phyloP scores from a whole-genome alignment of 2,888 invertebrate genomes.

The Rhamnusium bicolor region DNA sequence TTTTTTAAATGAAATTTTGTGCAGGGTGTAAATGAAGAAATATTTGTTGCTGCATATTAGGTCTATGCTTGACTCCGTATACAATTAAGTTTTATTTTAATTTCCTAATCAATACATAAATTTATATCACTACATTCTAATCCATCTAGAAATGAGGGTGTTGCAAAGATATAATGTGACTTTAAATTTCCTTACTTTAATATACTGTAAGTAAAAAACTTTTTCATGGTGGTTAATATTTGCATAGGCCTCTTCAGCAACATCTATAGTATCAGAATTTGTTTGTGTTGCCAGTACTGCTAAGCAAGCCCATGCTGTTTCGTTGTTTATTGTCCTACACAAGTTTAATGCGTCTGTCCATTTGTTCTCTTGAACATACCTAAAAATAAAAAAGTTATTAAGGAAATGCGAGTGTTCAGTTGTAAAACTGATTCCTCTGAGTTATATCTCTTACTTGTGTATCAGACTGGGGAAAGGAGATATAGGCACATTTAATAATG shows the following conservation, averaged over 20 bases:
- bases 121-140: too few relatives aligned
- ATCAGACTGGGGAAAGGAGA: conserved; percentile 80
- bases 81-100: too few relatives aligned
- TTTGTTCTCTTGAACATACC: conserved; percentile 81
- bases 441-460: conserved; percentile 63
- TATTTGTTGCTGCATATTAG: too few relatives aligned
- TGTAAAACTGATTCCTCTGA: too few relatives aligned
- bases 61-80: too few relatives aligned
- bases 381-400: conserved; percentile 55
- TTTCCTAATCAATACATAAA: too few relatives aligned
- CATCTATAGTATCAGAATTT: conserved; percentile 81
- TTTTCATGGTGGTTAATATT: conserved; percentile 90
- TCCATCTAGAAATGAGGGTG: too few relatives aligned
- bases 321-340: conserved; percentile 71
- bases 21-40: too few relatives aligned
- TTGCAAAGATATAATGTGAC: too few relatives aligned
- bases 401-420: background rate
- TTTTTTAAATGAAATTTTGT: too few relatives aligned
- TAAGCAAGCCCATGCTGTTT: conserved; percentile 93
- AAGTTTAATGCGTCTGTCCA: conserved; percentile 75
- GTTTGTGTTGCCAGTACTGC: conserved; percentile 93
- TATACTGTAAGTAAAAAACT: conserved; percentile 87
- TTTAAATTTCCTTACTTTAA: too few relatives aligned
- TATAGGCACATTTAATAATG: conserved; percentile 82
- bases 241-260: conserved; percentile 96